Conservation (phyloP, 2,797 vertebrate genomes). For the Anas flavirostris region DNA sequence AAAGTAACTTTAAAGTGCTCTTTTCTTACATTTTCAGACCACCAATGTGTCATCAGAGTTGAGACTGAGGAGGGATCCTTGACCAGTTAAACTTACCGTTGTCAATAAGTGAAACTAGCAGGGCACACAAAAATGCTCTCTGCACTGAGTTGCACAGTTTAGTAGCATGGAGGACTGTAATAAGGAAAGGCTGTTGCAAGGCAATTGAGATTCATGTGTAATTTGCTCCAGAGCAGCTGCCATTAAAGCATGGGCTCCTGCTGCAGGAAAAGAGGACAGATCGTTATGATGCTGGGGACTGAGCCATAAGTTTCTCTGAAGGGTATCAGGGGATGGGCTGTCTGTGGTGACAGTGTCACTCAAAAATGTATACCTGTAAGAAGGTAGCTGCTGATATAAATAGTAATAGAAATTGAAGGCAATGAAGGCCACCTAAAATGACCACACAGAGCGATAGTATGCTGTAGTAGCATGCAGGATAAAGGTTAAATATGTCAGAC, state of each 20-base stretch:
- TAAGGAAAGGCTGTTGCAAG: not conserved
- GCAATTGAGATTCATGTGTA: not conserved
- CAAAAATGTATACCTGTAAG: not conserved
- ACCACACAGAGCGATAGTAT: not conserved
- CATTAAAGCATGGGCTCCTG: not conserved
- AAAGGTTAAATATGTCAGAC: not conserved
- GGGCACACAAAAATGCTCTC: not conserved
- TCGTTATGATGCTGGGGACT: not conserved
- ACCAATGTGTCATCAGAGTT: not conserved
- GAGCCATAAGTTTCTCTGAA: not conserved
- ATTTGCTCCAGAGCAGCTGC: not conserved
- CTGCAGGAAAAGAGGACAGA: not conserved
- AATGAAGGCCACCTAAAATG: not conserved
- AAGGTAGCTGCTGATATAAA: not conserved
- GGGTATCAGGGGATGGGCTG: accelerated
- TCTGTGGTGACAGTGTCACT: not conserved
- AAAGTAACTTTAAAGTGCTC: not conserved
- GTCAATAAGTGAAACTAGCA: accelerated
- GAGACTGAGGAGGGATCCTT: not conserved
- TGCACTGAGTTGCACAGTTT: accelerated
- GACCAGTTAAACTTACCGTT: not conserved
- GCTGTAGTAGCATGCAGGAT: not conserved
- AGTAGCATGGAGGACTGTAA: not conserved
- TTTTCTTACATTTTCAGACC: not conserved
- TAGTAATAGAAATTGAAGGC: not conserved